Evolutionary conservation across 1,140 invertebrate species (phyloP), one percentile per base, ranked within the genome.

Genomic region (Formica exsecta): DNA sequence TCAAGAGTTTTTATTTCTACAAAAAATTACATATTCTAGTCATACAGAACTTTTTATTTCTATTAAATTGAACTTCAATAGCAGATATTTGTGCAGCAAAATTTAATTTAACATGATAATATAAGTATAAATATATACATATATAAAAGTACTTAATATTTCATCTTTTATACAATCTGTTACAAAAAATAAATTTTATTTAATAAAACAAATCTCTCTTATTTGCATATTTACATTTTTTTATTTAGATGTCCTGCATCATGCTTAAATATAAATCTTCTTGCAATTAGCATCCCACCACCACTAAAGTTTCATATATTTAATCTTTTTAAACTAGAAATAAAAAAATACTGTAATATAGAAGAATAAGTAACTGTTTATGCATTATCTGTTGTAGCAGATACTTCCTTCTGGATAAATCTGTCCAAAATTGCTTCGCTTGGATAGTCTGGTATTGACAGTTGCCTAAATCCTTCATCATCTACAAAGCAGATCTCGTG

Each of bases 401-500:
- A 86, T 54, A 64, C 32, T 88, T 98, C 98, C 77, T 96, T 96
- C 87, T 96, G 94, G 64, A 99, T 98, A 84, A 96, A 98, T 93
- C 97, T 96, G 89, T 98, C 96, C 9, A 99, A 95, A n/a, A 98
- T 95, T 61, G 96, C 94, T 90, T 99, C 97, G 68, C 97, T 98
- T 76, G 97, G 96, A 11, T 97, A 96, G 92, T 99, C 99, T 13
- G 98, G 96, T 92, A 98, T 96, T 0, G 99, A 99, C 41, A 99
- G 95, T 93, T 99, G 96, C 41, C 97, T 95, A 95, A 99, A 99
- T 38, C 97, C 98, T 95, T 99, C 98, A 92, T 99, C 98, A 88
- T 99, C 99, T 19, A 99, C 99, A 95, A 99, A 99, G 95, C 99
- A 99, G 86, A 99, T 99, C 96, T 99, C 99, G 95, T 99, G 99